Evolutionary conservation across 2,888 invertebrate species (phyloP).

Genomic region (Stegophylla sp.): DNA sequence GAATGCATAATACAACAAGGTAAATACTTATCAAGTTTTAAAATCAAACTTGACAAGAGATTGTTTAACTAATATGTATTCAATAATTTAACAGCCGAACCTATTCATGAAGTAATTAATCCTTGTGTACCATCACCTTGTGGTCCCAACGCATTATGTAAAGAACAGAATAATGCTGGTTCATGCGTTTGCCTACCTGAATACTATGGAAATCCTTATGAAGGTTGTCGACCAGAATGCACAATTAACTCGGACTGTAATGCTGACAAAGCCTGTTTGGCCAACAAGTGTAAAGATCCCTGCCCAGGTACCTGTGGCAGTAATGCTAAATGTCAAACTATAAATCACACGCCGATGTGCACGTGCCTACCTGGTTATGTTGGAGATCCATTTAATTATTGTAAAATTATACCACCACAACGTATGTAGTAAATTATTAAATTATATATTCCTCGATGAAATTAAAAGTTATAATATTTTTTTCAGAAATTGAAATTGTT

Average conservation of each 20-base stretch:
- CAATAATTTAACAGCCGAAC: slow-evolving; percentile 40
- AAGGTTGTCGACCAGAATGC: slow-evolving; percentile 68
- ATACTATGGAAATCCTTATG: slow-evolving; percentile 76
- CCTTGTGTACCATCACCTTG: slow-evolving; percentile 66
- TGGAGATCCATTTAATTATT: slow-evolving; percentile 64
- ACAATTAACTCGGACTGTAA: slow-evolving; percentile 67
- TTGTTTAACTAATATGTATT: not conserved
- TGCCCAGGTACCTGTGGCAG: slow-evolving; percentile 65
- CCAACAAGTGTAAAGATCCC: slow-evolving; percentile 66
- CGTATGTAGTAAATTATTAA: slow-evolving; percentile 40
- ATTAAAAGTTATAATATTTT: not conserved
- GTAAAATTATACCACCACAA: slow-evolving; percentile 59
- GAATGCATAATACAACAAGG: slow-evolving; percentile 65
- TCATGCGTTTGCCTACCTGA: slow-evolving; percentile 80
- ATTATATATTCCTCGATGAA: not conserved
- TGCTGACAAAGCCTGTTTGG: slow-evolving; percentile 70
- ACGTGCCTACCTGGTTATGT: slow-evolving; percentile 65
- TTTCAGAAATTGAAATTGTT: slow-evolving; percentile 59
- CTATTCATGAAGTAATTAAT: slow-evolving; percentile 60
- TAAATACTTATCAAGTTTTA: slow-evolving; percentile 10
- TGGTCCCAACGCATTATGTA: slow-evolving; percentile 68
- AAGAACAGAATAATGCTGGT: slow-evolving; percentile 70
- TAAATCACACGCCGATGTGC: slow-evolving; percentile 67
- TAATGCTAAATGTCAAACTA: slow-evolving; percentile 66
- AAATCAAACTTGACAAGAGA: slow-evolving; percentile 1